Evolutionary conservation across 2,113 vertebrate species (phyloP).

Genomic region (Hyla sarda): DNA sequence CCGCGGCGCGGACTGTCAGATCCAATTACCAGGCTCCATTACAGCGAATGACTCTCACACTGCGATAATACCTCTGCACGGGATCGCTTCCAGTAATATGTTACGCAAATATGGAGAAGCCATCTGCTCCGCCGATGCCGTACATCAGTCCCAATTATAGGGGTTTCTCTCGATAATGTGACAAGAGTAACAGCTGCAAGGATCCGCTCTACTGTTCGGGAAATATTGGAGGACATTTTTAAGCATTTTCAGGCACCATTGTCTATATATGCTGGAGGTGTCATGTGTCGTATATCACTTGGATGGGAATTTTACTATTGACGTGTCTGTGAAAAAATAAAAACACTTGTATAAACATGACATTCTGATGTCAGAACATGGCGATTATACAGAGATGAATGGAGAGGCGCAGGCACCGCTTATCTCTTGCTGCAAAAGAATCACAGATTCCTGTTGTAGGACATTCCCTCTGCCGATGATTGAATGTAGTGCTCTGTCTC

Average conservation of each 20-base stretch:
- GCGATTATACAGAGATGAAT: no score
- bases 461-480: no score
- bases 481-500: background rate
- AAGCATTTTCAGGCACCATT: background rate
- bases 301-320: no score
- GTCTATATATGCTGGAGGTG: no score
- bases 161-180: background rate
- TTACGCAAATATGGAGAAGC: background rate
- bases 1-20: background rate
- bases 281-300: no score
- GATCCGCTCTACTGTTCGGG: background rate
- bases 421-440: no score
- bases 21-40: constrained; percentile 41
- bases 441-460: no score
- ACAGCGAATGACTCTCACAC: background rate
- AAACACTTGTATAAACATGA: no score
- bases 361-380: no score
- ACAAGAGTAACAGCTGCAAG: background rate
- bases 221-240: background rate
- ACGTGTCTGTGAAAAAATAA: no score
- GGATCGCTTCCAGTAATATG: background rate
- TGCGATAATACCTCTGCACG: constrained; percentile 25
- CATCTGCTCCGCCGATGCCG: background rate
- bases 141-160: constrained; percentile 18
- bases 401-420: no score